phyloP scores from a whole-genome alignment of 2,797 vertebrate species.

The Channallabes apus region DNA sequence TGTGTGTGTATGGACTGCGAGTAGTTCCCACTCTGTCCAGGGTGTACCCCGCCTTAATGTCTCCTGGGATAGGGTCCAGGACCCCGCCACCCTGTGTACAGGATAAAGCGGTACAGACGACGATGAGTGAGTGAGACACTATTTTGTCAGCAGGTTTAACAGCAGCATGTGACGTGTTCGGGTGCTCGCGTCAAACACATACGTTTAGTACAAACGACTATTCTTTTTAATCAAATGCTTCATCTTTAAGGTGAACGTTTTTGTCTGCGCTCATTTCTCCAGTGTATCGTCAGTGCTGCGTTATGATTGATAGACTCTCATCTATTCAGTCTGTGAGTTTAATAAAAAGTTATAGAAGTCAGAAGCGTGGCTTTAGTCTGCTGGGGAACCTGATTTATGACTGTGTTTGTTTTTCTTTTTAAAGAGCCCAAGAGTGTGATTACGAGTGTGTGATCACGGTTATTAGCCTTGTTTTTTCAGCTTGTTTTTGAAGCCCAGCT shows the following conservation, averaged over 20 bases:
- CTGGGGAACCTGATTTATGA: background rate
- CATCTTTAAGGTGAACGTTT: constrained; percentile 14
- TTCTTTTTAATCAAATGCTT: background rate
- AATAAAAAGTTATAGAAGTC: background rate
- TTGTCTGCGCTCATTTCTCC: background rate
- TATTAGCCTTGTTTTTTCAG: constrained; percentile 22
- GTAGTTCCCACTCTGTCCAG: too few species aligned
- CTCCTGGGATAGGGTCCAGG: too few species aligned
- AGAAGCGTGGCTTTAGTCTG: background rate
- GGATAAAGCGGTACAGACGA: too few species aligned
- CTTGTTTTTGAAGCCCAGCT: background rate
- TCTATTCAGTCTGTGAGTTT: background rate
- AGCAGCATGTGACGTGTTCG: background rate
- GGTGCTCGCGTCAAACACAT: constrained; percentile 35
- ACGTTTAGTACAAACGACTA: constrained; percentile 2
- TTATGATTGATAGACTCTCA: too few species aligned
- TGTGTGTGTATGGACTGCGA: too few species aligned
- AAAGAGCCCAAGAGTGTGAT: background rate
- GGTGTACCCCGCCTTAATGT: too few species aligned
- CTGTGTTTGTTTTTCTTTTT: background rate
- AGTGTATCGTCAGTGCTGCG: background rate
- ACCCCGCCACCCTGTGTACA: too few species aligned
- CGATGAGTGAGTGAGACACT: too few species aligned
- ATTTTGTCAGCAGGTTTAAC: constrained; percentile 7
- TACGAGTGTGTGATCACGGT: background rate